Percentiles rank a stretch among this genome's conserved stretches.
These are phyloP conservation scores for Connochaetes taurinus DNA, from an alignment of 2,113 vertebrate species.

Conservation along the genomic window DNA sequence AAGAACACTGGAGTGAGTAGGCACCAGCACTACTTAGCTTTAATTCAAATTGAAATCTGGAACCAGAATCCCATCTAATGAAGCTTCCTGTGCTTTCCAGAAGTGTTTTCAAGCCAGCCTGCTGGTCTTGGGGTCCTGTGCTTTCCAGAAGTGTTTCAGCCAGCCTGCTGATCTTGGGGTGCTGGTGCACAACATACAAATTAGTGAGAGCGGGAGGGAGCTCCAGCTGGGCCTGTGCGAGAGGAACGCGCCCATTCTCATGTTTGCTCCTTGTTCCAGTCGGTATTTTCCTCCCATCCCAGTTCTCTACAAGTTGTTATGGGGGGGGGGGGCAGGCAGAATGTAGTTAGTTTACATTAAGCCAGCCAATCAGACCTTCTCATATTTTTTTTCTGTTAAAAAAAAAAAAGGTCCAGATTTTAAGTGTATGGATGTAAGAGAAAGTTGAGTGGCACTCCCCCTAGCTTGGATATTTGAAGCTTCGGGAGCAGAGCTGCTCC, in stretches of 20 bases:
- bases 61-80: not conserved
- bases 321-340: not conserved
- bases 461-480: not conserved
- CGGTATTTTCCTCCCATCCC: not conserved
- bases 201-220: not conserved
- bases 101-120: not conserved
- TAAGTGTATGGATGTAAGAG: not conserved
- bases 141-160: not conserved
- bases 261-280: not conserved
- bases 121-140: not conserved
- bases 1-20: not conserved
- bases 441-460: not conserved
- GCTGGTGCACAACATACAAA: not conserved
- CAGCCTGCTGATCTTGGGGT: not conserved
- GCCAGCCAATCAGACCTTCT: not conserved
- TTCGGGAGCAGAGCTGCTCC: not conserved
- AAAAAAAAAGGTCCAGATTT: not conserved
- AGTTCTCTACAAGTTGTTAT: not conserved
- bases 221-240: not conserved
- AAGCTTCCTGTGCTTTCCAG: not conserved
- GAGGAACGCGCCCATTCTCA: not conserved
- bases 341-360: not conserved
- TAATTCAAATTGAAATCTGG: slow-evolving; percentile 21
- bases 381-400: not conserved
- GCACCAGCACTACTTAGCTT: not conserved